A percentile compares a stretch with the other conserved stretches of the same genome.
Evolutionary conservation across 2,797 vertebrate genomes (phyloP).

Genomic region (Clarias platycephalus): DNA sequence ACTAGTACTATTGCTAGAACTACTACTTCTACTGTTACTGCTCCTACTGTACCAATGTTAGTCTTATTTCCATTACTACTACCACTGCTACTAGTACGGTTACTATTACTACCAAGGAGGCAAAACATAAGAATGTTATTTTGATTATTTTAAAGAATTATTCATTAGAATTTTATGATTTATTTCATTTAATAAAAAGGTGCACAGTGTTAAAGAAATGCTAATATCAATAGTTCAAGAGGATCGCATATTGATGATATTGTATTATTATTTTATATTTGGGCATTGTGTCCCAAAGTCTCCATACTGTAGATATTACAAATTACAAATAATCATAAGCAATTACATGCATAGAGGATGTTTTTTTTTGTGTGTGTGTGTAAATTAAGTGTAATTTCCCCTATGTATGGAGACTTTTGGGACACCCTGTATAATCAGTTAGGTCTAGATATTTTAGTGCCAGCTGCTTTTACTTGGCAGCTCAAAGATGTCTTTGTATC

Average conservation of each 20-base stretch:
- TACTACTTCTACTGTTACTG: not conserved
- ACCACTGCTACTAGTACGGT: not conserved
- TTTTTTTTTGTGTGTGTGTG: too few relatives aligned
- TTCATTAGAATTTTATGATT: not conserved
- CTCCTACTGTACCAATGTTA: not conserved
- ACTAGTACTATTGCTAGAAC: not conserved
- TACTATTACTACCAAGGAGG: too few relatives aligned
- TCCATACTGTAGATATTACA: too few relatives aligned
- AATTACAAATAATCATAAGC: too few relatives aligned
- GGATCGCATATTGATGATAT: not conserved
- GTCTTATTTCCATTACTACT: too few relatives aligned
- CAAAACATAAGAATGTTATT: not conserved
- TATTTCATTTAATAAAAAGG: not conserved
- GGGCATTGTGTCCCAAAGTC: too few relatives aligned
- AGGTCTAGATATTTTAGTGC: not conserved
- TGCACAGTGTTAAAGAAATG: not conserved
- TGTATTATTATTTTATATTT: too few relatives aligned
- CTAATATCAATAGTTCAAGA: not conserved
- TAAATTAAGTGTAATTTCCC: too few relatives aligned
- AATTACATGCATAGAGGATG: too few relatives aligned
- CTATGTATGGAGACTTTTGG: too few relatives aligned
- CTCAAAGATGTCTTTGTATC: slow-evolving; percentile 1
- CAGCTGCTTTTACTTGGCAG: not conserved
- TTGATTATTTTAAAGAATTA: not conserved
- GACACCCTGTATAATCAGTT: not conserved